Percentiles rank a stretch among this genome's conserved stretches.
Evolutionary conservation across 2,888 invertebrate species (phyloP).

Genomic region (Mesochorus sp.): DNA sequence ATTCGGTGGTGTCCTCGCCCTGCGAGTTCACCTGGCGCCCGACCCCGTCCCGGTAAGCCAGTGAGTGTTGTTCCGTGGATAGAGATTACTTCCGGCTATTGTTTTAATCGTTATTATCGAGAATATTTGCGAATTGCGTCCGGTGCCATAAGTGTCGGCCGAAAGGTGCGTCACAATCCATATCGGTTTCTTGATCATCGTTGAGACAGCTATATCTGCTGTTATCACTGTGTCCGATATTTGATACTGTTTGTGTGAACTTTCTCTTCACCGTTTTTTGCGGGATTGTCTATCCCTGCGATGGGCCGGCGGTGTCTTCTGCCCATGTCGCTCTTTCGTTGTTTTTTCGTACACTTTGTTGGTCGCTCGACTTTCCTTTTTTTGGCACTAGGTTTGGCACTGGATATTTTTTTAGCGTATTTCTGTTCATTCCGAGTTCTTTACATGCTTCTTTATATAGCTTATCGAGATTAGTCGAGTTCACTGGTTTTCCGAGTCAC

Average conservation of each 20-base stretch:
- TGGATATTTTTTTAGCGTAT: background rate
- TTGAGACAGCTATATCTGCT: background rate
- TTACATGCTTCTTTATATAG: background rate
- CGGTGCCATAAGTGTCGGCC: too few relatives aligned
- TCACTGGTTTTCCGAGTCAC: background rate
- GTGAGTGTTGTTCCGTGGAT: too few relatives aligned
- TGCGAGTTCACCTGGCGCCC: too few relatives aligned
- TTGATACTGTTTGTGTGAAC: background rate
- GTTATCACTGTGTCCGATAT: background rate
- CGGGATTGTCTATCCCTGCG: background rate
- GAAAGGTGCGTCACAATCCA: too few relatives aligned
- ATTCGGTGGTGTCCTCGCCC: slow-evolving; percentile 61
- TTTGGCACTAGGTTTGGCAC: background rate
- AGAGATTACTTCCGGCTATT: too few relatives aligned
- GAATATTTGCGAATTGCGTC: too few relatives aligned
- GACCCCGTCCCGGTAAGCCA: too few relatives aligned
- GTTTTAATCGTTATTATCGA: too few relatives aligned
- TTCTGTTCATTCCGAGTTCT: background rate
- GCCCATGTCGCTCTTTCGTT: background rate
- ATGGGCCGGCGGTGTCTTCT: background rate
- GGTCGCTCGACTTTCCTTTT: background rate
- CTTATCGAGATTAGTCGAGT: background rate
- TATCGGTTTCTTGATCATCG: background rate
- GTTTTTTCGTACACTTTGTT: background rate
- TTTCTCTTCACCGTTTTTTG: background rate